These are phyloP conservation scores for Xestia sexstrigata DNA, from an alignment of 2,888 invertebrate species.

Conservation along the genomic window DNA sequence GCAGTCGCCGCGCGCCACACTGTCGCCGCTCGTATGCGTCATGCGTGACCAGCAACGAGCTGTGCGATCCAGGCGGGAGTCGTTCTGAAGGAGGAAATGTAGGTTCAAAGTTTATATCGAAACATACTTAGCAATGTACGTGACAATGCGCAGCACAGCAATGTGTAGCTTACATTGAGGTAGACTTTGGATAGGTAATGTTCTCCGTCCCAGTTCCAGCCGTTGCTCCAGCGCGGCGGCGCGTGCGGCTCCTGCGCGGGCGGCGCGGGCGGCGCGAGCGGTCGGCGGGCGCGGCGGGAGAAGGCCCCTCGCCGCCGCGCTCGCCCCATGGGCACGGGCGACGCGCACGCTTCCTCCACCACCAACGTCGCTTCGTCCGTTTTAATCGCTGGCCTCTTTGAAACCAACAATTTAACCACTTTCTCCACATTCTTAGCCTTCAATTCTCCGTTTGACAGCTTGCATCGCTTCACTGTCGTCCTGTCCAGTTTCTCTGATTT, in stretches of 20 bases:
- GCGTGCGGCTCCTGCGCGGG: constrained; percentile 72
- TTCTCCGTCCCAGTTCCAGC: constrained; percentile 97
- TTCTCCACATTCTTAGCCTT: constrained; percentile 86
- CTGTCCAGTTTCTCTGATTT: constrained; percentile 50
- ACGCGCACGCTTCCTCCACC: constrained; percentile 82
- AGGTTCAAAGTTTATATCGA: background rate
- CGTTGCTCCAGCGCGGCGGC: constrained; percentile 94
- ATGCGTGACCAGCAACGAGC: constrained; percentile 97
- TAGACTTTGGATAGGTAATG: constrained; percentile 96
- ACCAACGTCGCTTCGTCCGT: constrained; percentile 83
- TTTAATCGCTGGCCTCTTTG: constrained; percentile 86
- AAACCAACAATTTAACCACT: constrained; percentile 84
- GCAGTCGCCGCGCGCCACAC: constrained; percentile 96
- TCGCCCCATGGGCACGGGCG: constrained; percentile 69
- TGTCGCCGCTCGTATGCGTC: constrained; percentile 96
- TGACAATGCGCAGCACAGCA: background rate
- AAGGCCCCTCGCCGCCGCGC: constrained; percentile 71
- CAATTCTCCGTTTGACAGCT: constrained; percentile 77
- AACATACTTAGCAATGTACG: background rate
- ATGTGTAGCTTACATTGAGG: constrained; percentile 93
- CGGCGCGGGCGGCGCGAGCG: constrained; percentile 65
- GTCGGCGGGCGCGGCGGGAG: constrained; percentile 66
- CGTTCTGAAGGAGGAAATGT: constrained; percentile 75
- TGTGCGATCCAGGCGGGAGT: constrained; percentile 90
- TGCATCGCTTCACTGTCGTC: constrained; percentile 76